Evolutionary conservation across 2,113 vertebrate species (phyloP), one percentile per base, ranked within the genome.

Genomic region (Donacobius atricapilla): DNA sequence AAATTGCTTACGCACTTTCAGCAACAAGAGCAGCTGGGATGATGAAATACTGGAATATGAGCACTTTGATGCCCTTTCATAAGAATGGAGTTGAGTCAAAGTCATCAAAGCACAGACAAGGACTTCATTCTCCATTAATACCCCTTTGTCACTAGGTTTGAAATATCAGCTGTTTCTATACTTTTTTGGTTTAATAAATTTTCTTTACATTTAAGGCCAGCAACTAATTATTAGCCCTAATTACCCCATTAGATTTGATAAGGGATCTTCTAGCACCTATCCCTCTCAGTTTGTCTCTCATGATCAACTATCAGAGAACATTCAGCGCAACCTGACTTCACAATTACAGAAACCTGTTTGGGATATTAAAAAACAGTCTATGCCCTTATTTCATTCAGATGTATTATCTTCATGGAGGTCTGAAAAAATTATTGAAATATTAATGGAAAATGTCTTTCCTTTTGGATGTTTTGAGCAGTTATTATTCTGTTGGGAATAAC

Each of bases 31-130:
- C 61, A 70, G 56, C 70, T 69, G 86, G 63, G 66, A 63, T 63
- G 70, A 75, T 0, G 0, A 73, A 92, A 40, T 0, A 0, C 39
- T 76, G 61, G 69, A 79, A 79, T 54, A 39, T 20, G 44, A 42
- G 16, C 1, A 5, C 35, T 54, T 15, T 48, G 30, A 42, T 64
- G 40, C 20, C 40, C 13, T 27, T 70, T 60, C 64, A 45, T 17
- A 79, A 57, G 21, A 88, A 88, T 3, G 3, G 18, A 15, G 28
- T 79, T 72, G n/a, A 89, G 33, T 64, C 54, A 64, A 87, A 69
- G 57, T 42, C 7, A 11, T 50, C 69, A 65, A 85, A 88, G 28
- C 31, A 60, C 28, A 72, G 44, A 42, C 16, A 48, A 91, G 15
- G 33, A 56, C 57, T 85, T 87, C 18, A 58, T 45, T 73, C 40